These are phyloP conservation scores for Carposina sasakii DNA, from an alignment of 1,140 invertebrate genomes.

Conservation along the genomic window DNA sequence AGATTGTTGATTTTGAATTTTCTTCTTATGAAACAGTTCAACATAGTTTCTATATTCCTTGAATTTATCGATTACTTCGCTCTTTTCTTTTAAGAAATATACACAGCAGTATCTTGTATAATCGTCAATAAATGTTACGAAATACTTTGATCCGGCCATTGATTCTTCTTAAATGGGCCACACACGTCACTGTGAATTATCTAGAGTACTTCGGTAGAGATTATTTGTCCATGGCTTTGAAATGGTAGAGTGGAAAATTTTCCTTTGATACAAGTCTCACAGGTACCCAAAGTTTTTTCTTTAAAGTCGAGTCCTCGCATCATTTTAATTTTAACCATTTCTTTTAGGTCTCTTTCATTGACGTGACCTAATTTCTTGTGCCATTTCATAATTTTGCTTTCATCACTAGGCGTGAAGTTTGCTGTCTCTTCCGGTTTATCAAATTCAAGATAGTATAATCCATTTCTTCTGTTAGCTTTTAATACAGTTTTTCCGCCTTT, in stretches of 20 bases:
- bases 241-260: background rate
- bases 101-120: conserved; percentile 34
- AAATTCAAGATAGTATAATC: no score
- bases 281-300: background rate
- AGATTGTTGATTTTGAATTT: conserved; percentile 7
- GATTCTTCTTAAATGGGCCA: conserved; percentile 19
- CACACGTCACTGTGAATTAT: conserved; percentile 33
- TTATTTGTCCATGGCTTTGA: conserved; percentile 6
- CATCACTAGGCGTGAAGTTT: no score
- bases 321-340: no score
- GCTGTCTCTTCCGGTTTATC: no score
- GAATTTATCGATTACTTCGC: conserved; percentile 38
- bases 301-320: no score
- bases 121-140: conserved; percentile 39
- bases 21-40: background rate
- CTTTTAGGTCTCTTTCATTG: no score
- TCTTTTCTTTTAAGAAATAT: conserved; percentile 51
- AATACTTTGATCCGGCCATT: conserved; percentile 29
- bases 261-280: background rate
- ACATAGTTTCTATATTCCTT: conserved; percentile 21
- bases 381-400: no score
- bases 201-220: conserved; percentile 14
- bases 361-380: no score
- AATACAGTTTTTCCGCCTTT: no score
- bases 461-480: no score